phyloP scores from a whole-genome alignment of 2,888 invertebrate genomes.

The Apodemia hepburni region DNA sequence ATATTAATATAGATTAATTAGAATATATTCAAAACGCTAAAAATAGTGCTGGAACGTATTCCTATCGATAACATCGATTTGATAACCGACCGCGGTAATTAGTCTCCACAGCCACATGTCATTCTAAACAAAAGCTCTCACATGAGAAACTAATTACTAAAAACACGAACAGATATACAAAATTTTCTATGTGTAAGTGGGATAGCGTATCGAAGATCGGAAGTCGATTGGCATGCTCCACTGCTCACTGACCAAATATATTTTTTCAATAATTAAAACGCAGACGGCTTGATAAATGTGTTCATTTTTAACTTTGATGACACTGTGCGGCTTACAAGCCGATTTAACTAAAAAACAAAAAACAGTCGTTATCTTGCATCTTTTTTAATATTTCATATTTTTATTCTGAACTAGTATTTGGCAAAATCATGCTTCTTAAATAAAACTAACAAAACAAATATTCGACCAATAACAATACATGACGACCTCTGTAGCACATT shows the following conservation, averaged over 20 bases:
- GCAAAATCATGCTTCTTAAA: too few species aligned
- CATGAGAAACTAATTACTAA: slow-evolving; percentile 74
- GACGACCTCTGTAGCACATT: too few species aligned
- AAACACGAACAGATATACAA: slow-evolving; percentile 40
- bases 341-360: not conserved
- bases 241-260: slow-evolving; percentile 66
- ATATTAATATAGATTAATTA: not conserved
- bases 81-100: slow-evolving; percentile 54
- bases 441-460: too few species aligned
- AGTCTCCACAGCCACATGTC: slow-evolving; percentile 71
- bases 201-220: slow-evolving; percentile 55
- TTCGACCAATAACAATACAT: too few species aligned
- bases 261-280: slow-evolving; percentile 66
- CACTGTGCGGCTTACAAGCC: not conserved
- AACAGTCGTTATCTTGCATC: too few species aligned
- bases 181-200: slow-evolving; percentile 36
- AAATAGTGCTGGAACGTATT: slow-evolving; percentile 9
- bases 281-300: slow-evolving; percentile 61
- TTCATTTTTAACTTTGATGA: slow-evolving; percentile 1
- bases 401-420: too few species aligned
- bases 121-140: slow-evolving; percentile 68
- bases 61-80: slow-evolving; percentile 53
- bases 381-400: too few species aligned
- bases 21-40: not conserved
- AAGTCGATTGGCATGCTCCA: slow-evolving; percentile 74